Conservation (phyloP, 2,113 vertebrate species). For the Rhinogobius similis region DNA sequence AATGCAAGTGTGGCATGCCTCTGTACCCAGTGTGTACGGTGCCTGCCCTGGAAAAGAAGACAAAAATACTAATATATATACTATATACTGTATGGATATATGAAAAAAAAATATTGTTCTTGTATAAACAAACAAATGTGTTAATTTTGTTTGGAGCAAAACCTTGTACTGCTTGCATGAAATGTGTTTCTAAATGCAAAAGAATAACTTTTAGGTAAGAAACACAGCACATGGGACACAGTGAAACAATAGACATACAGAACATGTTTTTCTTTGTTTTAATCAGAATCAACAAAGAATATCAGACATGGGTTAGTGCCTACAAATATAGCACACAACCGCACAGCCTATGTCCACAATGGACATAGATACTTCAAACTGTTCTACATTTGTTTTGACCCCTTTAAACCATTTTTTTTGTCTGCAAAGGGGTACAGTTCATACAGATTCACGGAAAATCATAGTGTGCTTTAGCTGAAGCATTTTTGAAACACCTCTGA, state of each 20-base stretch:
- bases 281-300: constrained; percentile 20
- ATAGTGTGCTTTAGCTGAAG: background rate
- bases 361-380: constrained; percentile 11
- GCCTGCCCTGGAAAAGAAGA: constrained; percentile 79
- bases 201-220: constrained; percentile 70
- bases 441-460: background rate
- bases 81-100: constrained; percentile 38
- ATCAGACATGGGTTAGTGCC: constrained; percentile 35
- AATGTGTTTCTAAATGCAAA: constrained; percentile 73
- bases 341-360: constrained; percentile 9
- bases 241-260: constrained; percentile 57
- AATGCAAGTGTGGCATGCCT: constrained; percentile 91
- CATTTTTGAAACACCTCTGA: constrained; percentile 1
- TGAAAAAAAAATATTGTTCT: constrained; percentile 60
- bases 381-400: background rate
- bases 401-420: background rate
- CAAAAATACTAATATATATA: constrained; percentile 35
- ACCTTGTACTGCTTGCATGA: constrained; percentile 79
- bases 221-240: constrained; percentile 66
- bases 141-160: constrained; percentile 66
- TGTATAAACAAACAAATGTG: constrained; percentile 84
- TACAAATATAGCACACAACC: background rate
- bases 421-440: background rate
- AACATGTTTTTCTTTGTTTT: constrained; percentile 18
- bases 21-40: constrained; percentile 86